Conservation (phyloP, 2,888 invertebrate species). For the Acleris literana region DNA sequence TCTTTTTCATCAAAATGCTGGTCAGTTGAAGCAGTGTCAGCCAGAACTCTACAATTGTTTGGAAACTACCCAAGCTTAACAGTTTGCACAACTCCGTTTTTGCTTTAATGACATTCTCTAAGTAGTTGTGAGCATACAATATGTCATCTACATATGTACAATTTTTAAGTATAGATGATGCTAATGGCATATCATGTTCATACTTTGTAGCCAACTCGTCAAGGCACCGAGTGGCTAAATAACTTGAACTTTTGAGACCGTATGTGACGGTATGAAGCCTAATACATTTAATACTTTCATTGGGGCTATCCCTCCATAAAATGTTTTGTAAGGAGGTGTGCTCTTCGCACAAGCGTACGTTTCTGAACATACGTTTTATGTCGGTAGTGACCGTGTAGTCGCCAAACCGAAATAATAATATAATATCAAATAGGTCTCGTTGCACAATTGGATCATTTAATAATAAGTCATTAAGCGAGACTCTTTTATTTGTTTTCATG, state of each 20-base stretch:
- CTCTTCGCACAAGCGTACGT: neutral
- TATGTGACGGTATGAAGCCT: slow-evolving; percentile 37
- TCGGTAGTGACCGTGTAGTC: neutral
- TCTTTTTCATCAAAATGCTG: slow-evolving; percentile 29
- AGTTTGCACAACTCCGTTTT: neutral
- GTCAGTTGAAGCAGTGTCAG: neutral
- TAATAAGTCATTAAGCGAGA: neutral
- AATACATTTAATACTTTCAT: slow-evolving; percentile 33
- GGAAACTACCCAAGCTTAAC: neutral
- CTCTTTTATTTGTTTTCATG: slow-evolving; percentile 5
- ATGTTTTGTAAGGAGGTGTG: slow-evolving; percentile 27
- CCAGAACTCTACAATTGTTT: neutral
- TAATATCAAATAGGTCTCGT: neutral
- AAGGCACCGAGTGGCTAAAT: slow-evolving; percentile 32
- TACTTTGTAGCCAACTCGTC: slow-evolving; percentile 20
- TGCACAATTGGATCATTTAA: neutral
- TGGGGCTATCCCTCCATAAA: slow-evolving; percentile 36
- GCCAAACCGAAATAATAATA: neutral
- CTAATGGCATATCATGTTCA: slow-evolving; percentile 29
- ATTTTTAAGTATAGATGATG: slow-evolving; percentile 26
- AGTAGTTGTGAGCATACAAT: neutral
- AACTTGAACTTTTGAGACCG: slow-evolving; percentile 34
- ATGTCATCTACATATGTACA: slow-evolving; percentile 36
- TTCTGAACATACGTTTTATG: slow-evolving; percentile 3
- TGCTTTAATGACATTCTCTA: neutral